A percentile compares a stretch with the other conserved stretches of the same genome.
Conservation (phyloP, 2,888 invertebrate genomes). For the Marronus borbonicus region DNA sequence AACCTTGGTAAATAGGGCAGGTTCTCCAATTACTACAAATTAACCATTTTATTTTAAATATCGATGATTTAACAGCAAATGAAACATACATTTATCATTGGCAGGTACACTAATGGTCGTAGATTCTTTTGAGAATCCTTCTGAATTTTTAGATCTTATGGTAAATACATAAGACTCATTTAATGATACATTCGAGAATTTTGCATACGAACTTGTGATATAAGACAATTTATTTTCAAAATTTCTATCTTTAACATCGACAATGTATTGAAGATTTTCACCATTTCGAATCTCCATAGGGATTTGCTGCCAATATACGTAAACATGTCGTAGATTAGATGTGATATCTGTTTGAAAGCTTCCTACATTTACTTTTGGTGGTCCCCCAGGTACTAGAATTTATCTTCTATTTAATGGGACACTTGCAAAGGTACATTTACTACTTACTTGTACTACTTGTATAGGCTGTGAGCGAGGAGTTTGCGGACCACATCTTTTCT, state of each 20-base stretch:
- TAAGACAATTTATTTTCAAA: background rate
- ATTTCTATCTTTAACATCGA: background rate
- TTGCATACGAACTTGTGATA: constrained; percentile 72
- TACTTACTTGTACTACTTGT: constrained; percentile 72
- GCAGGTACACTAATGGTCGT: constrained; percentile 78
- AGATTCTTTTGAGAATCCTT: constrained; percentile 74
- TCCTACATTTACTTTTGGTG: constrained; percentile 82
- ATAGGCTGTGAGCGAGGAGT: constrained; percentile 74
- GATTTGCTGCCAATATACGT: constrained; percentile 87
- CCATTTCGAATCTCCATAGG: constrained; percentile 81
- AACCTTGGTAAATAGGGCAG: constrained; percentile 62
- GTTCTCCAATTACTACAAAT: constrained; percentile 58
- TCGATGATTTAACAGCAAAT: background rate
- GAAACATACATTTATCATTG: constrained; percentile 70
- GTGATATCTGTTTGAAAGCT: constrained; percentile 75
- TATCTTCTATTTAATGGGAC: background rate
- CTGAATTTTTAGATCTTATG: constrained; percentile 77
- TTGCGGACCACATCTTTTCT: constrained; percentile 81
- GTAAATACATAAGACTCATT: constrained; percentile 72
- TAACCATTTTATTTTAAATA: background rate
- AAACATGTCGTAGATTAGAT: constrained; percentile 69
- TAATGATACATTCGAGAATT: constrained; percentile 72
- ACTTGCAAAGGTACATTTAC: background rate
- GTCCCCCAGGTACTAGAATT: constrained; percentile 74
- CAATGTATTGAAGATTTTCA: constrained; percentile 79